phyloP scores from a whole-genome alignment of 2,888 invertebrate species.

The Metacarcinus magister region DNA sequence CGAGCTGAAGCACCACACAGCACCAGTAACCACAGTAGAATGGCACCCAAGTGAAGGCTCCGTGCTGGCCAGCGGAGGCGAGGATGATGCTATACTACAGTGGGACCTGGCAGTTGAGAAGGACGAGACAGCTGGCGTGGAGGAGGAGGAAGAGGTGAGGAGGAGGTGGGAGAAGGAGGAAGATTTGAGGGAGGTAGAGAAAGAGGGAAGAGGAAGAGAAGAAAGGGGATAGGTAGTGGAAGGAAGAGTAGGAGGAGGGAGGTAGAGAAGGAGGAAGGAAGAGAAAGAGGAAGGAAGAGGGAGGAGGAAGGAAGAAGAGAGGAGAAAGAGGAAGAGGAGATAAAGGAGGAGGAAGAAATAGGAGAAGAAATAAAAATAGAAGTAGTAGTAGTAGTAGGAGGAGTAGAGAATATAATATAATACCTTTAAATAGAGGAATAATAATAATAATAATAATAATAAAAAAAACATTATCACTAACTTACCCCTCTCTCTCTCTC shows the following conservation, averaged over 20 bases:
- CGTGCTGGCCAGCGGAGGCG: constrained; percentile 96
- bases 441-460: too few relatives aligned
- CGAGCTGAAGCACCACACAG: constrained; percentile 97
- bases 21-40: constrained; percentile 96
- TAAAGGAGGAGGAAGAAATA: not conserved
- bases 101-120: constrained; percentile 98
- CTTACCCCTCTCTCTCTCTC: too few relatives aligned
- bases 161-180: not conserved
- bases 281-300: not conserved
- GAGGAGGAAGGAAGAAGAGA: not conserved
- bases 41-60: constrained; percentile 98
- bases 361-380: not conserved
- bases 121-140: constrained; percentile 88
- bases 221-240: not conserved
- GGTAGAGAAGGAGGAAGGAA: not conserved
- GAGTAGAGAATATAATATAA: not conserved
- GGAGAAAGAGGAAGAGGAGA: constrained; percentile 59
- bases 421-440: too few relatives aligned
- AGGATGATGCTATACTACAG: constrained; percentile 97
- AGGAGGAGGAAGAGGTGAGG: constrained; percentile 82
- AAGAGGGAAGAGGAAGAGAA: not conserved
- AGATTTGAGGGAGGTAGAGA: not conserved
- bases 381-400: not conserved
- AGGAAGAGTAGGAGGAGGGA: not conserved
- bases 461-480: not conserved